These are phyloP conservation scores for Sebastes minor DNA, from an alignment of 2,797 vertebrate genomes.

Conservation along the genomic window DNA sequence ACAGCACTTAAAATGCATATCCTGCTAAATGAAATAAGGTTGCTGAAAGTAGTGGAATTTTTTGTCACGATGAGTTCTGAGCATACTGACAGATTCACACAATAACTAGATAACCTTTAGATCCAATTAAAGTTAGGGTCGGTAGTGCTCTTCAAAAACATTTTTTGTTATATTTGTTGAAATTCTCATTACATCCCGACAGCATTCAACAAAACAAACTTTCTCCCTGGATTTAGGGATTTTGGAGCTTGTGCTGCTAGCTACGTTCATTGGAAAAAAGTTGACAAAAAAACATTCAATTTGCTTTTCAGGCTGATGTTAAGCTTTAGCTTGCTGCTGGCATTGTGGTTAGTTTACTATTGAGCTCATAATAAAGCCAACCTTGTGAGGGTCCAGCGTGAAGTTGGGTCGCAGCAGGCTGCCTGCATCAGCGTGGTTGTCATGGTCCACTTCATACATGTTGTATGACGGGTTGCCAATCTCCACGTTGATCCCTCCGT, in stretches of 20 bases:
- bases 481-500: constrained; percentile 97
- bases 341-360: neutral
- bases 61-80: neutral
- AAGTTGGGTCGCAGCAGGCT: constrained; percentile 94
- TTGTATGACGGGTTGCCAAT: constrained; percentile 99
- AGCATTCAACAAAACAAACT: too few relatives aligned
- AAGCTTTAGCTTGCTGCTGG: neutral
- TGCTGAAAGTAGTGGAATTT: neutral
- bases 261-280: too few relatives aligned
- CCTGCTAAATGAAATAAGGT: neutral
- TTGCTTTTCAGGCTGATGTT: neutral
- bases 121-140: neutral
- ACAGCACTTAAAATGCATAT: neutral
- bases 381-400: constrained; percentile 96
- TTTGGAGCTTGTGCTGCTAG: too few relatives aligned
- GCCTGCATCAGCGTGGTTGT: constrained; percentile 91
- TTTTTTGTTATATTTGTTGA: too few relatives aligned
- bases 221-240: too few relatives aligned
- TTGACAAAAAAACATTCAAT: neutral
- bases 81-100: neutral
- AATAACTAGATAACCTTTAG: neutral
- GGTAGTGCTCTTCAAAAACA: neutral
- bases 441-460: constrained; percentile 98
- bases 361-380: constrained; percentile 49
- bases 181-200: too few relatives aligned